Conservation (phyloP, 2,113 vertebrate species). For the Pterophyllum scalare region DNA sequence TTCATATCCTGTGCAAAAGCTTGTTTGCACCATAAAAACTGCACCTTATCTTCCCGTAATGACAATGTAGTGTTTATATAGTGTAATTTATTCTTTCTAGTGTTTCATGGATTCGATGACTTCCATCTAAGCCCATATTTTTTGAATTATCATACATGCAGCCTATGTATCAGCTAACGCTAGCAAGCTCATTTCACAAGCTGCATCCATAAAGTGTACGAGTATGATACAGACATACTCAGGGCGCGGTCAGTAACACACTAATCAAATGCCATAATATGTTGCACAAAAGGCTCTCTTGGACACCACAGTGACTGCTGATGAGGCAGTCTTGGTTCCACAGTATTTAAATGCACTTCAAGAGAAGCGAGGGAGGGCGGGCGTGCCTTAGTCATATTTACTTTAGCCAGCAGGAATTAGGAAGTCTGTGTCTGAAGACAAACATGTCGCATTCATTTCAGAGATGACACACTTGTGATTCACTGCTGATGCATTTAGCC, state of each 20-base stretch:
- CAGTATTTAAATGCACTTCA: too few relatives aligned
- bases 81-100: too few relatives aligned
- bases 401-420: conserved; percentile 38
- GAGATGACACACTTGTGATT: conserved; percentile 51
- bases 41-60: neutral
- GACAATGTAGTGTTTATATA: too few relatives aligned
- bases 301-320: neutral
- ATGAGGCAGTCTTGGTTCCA: too few relatives aligned
- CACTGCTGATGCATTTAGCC: conserved; percentile 46
- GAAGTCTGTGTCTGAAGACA: conserved; percentile 49
- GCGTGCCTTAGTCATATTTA: neutral
- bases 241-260: neutral
- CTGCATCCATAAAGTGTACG: neutral
- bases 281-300: neutral
- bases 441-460: conserved; percentile 36
- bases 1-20: neutral
- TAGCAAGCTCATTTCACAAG: neutral
- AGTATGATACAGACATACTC: neutral
- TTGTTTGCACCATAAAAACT: neutral
- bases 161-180: neutral
- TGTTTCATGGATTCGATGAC: too few relatives aligned
- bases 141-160: too few relatives aligned
- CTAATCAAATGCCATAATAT: neutral
- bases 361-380: too few relatives aligned
- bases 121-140: too few relatives aligned